Conservation (phyloP, 2,113 vertebrate genomes). For the Pantherophis guttatus region DNA sequence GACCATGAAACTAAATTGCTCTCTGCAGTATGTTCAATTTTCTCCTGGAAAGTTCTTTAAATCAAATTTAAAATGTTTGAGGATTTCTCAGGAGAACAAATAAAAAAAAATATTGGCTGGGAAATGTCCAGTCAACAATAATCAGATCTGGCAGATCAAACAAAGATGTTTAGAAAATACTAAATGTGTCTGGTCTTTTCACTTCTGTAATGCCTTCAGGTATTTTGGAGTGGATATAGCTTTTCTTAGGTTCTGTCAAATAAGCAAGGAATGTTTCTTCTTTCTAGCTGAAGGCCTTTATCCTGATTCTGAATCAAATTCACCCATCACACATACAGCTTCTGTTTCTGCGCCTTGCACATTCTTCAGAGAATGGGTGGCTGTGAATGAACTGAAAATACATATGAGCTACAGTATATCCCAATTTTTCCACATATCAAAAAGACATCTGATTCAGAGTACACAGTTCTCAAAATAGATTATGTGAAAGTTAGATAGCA, state of each 20-base stretch:
- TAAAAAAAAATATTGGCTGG: constrained; percentile 62
- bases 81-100: constrained; percentile 61
- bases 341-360: neutral
- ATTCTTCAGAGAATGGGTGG: neutral
- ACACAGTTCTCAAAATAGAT: neutral
- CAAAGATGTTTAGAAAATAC: constrained; percentile 64
- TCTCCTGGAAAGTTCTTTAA: constrained; percentile 61
- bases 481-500: neutral
- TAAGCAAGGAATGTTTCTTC: neutral
- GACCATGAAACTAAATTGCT: constrained; percentile 65
- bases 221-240: constrained; percentile 35
- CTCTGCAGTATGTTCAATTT: constrained; percentile 61
- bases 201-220: constrained; percentile 44
- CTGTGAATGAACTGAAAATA: neutral
- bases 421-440: neutral
- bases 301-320: neutral
- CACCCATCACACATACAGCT: neutral
- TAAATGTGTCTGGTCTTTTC: constrained; percentile 48
- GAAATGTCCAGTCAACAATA: constrained; percentile 66
- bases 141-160: constrained; percentile 69
- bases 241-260: neutral
- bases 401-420: neutral
- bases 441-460: neutral
- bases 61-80: constrained; percentile 68
- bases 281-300: neutral